These are phyloP conservation scores for Bos indicus DNA, from an alignment of 2,113 vertebrate species.

Conservation along the genomic window DNA sequence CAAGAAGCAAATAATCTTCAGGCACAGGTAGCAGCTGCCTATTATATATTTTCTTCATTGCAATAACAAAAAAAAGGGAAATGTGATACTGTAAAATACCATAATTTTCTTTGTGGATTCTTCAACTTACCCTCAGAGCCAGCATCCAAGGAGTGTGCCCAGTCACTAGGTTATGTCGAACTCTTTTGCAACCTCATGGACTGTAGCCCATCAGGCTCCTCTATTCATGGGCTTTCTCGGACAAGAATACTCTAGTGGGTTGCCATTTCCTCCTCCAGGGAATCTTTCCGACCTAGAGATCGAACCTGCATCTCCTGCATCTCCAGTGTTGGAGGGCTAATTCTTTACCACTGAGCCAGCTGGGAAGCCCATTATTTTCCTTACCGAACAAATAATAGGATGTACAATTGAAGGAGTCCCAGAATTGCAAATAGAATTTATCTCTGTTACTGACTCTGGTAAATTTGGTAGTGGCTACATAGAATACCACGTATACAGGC, in stretches of 20 bases:
- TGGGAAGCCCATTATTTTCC: neutral
- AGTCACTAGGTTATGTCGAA: neutral
- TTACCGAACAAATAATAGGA: neutral
- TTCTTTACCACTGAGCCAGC: neutral
- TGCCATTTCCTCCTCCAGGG: neutral
- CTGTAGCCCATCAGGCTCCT: neutral
- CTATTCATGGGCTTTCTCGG: neutral
- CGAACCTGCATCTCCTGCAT: neutral
- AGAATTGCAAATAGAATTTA: neutral
- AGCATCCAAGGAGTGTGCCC: neutral
- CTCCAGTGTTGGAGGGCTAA: neutral
- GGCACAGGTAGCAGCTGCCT: slow-evolving; percentile 77
- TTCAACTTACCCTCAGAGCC: neutral
- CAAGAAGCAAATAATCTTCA: slow-evolving; percentile 74
- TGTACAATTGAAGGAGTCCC: neutral
- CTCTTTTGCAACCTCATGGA: neutral
- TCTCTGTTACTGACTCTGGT: neutral
- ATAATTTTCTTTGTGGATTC: neutral
- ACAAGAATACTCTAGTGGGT: neutral
- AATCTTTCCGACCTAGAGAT: neutral
- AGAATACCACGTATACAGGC: neutral
- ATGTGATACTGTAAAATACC: neutral
- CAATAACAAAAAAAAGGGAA: neutral
- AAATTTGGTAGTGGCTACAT: neutral
- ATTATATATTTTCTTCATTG: neutral